Evolutionary conservation across 2,113 vertebrate genomes (phyloP).

Genomic region (Nesoenas mayeri): DNA sequence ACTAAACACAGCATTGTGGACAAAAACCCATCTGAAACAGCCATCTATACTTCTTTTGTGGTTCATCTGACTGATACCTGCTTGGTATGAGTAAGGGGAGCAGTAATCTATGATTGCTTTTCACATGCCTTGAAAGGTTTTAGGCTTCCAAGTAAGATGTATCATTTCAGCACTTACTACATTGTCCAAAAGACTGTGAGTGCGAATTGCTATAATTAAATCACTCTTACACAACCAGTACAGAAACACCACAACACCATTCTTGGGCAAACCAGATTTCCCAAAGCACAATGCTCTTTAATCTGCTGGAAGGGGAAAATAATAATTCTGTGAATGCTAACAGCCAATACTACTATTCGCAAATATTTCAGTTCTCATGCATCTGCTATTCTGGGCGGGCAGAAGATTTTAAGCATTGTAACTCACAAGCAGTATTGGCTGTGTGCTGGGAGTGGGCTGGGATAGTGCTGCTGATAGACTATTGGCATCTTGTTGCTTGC

Average conservation of each 20-base stretch:
- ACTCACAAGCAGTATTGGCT: not conserved
- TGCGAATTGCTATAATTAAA: not conserved
- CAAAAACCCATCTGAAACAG: not conserved
- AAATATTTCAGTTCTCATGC: not conserved
- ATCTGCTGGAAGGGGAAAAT: not conserved
- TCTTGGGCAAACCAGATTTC: not conserved
- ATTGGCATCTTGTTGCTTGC: not conserved
- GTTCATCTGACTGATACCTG: not conserved
- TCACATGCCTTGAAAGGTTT: not conserved
- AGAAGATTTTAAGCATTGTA: not conserved
- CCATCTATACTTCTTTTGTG: not conserved
- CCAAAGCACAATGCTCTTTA: not conserved
- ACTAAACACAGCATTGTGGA: not conserved
- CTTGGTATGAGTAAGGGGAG: not conserved
- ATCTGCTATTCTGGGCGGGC: not conserved
- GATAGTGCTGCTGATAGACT: not conserved
- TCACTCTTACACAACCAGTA: not conserved
- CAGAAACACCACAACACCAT: not conserved
- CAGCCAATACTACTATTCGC: not conserved
- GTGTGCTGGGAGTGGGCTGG: not conserved
- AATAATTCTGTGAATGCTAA: not conserved
- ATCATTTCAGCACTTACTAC: not conserved
- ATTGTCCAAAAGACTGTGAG: not conserved
- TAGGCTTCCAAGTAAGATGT: not conserved
- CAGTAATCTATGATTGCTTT: not conserved